Evolutionary conservation across 2,888 invertebrate species (phyloP), one percentile per base, ranked within the genome.

Genomic region (Scaptomyza caliginosa): DNA sequence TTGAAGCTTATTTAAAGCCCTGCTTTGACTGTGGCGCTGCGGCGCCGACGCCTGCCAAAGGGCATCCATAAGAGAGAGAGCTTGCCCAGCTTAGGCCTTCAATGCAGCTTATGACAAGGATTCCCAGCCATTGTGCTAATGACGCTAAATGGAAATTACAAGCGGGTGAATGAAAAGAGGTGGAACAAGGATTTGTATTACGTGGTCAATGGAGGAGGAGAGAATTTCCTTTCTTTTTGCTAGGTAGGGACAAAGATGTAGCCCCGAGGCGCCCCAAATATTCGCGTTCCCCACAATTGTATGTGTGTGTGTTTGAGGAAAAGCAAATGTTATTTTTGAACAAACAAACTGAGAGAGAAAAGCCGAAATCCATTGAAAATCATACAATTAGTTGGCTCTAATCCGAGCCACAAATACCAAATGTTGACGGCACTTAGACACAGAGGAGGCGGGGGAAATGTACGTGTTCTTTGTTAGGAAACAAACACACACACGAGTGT

Each of bases 361-460:
- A 84, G 72, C 84, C 69, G 69, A 82, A 86, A 82, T 79, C 85
- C 87, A 84, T 84, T 84, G 86, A 87, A 82, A 34, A 84, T 84
- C 87, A 77, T 66, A 84, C 83, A 84, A 84, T 87, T 84, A 84
- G 83, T 81, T 72, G 65, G 64, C 82, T 70, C 82, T 84, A 84
- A 84, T 84, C 83, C 83, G 85, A 63, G 72, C 77, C 66, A 84
- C 86, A 84, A 84, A 84, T 82, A 84, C 67, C 28, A 28, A 62
- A 28, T 32, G 48, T 46, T 17, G 34, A 21, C 43, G 1, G 39
- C 24, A 10, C 30, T 7, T 13, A 19, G 11, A 13, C 11, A n/a
- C 0, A 5, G 39, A 4, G 26, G n/a, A 4, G 11, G 11, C 3
- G 1, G 21, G 2, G 7, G 11, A 16, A 23, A 28, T n/a, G 43